Percentiles rank a stretch among this genome's conserved stretches.
Evolutionary conservation across 2,888 invertebrate genomes (phyloP).

Genomic region (Helleia helle): DNA sequence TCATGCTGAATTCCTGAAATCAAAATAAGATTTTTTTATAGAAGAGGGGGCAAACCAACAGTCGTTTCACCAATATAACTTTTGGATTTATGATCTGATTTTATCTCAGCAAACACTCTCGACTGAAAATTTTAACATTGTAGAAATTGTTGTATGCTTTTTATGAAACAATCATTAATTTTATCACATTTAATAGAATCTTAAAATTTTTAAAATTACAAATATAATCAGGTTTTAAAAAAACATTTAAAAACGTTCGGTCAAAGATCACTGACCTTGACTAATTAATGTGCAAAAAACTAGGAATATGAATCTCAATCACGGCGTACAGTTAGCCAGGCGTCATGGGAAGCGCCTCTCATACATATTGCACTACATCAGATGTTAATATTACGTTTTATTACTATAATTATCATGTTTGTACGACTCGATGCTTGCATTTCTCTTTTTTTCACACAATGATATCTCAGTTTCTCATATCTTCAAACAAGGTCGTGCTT

Average conservation of each 20-base stretch:
- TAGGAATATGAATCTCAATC: slow-evolving; percentile 55
- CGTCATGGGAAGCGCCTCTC: slow-evolving; percentile 62
- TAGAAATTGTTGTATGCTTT: no score
- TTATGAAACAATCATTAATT: no score
- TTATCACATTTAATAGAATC: no score
- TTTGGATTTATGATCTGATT: no score
- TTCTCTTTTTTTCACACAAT: not conserved
- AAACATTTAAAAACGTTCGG: slow-evolving; percentile 23
- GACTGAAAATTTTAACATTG: no score
- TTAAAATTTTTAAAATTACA: not conserved
- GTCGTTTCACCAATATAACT: no score
- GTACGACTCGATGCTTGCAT: not conserved
- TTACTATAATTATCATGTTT: slow-evolving; percentile 32
- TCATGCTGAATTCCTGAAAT: no score
- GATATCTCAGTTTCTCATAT: not conserved
- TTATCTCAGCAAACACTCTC: no score
- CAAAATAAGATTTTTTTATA: no score
- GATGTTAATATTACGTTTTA: slow-evolving; percentile 33
- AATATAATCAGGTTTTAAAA: not conserved
- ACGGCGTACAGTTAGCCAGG: slow-evolving; percentile 45
- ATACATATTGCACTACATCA: slow-evolving; percentile 67
- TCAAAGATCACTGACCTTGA: slow-evolving; percentile 48
- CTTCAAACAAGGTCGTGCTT: not conserved
- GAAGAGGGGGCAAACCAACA: no score
- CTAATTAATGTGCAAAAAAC: slow-evolving; percentile 45